Percentiles rank a stretch among this genome's conserved stretches.
Conservation (phyloP, 2,113 vertebrate species). For the Notiomystis cincta region DNA sequence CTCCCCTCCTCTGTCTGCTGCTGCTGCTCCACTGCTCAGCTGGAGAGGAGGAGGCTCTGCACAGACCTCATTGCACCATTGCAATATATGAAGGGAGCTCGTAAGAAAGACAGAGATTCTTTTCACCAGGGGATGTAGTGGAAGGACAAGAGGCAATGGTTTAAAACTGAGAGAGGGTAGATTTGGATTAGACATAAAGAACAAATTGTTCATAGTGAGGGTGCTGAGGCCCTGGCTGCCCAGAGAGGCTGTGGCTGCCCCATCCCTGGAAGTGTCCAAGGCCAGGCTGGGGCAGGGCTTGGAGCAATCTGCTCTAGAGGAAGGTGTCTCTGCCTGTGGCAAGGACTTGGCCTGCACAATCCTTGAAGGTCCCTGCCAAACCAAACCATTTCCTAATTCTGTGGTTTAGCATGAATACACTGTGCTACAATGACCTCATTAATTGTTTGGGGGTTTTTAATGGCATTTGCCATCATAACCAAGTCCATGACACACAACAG, state of each 20-base stretch:
- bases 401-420: background rate
- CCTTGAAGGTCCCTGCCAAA: background rate
- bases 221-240: background rate
- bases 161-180: background rate
- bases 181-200: background rate
- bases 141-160: background rate
- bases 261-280: background rate
- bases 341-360: too few relatives aligned
- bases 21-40: background rate
- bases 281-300: background rate
- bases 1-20: background rate
- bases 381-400: background rate
- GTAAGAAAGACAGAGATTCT: background rate
- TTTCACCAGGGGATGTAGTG: rapidly evolving
- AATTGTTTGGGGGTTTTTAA: background rate
- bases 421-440: background rate
- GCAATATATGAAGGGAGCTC: background rate
- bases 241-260: background rate
- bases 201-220: background rate
- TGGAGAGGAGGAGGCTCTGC: background rate
- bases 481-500: background rate
- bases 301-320: background rate
- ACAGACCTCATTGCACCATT: background rate
- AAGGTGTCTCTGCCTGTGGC: background rate
- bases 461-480: background rate